These are phyloP conservation scores for Heliconius eleuchia DNA, from an alignment of 1,140 invertebrate genomes.

Conservation along the genomic window DNA sequence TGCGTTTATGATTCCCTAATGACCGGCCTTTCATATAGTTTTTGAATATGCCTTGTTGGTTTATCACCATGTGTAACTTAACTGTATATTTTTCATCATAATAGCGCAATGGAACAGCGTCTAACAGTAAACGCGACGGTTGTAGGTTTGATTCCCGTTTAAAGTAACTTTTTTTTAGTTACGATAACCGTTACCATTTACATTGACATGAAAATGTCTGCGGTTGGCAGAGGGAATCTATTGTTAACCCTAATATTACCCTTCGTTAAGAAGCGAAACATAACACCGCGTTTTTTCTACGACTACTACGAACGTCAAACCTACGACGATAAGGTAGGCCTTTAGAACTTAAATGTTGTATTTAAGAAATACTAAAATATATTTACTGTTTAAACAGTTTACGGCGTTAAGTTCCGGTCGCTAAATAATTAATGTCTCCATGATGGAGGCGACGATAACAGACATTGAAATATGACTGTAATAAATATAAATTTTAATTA, in stretches of 20 bases:
- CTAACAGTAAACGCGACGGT: not conserved
- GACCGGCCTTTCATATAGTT: slow-evolving; percentile 30
- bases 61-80: not conserved
- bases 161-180: too few relatives aligned
- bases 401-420: not conserved
- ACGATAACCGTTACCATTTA: too few relatives aligned
- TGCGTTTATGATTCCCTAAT: slow-evolving; percentile 42
- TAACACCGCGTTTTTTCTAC: not conserved
- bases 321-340: too few relatives aligned
- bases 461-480: not conserved
- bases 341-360: not conserved
- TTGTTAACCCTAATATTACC: too few relatives aligned
- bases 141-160: not conserved
- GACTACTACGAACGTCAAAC: too few relatives aligned
- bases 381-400: not conserved
- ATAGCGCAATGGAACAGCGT: not conserved
- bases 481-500: not conserved
- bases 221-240: too few relatives aligned
- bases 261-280: not conserved
- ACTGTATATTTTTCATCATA: not conserved
- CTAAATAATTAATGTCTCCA: not conserved
- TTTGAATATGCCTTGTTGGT: slow-evolving; percentile 22
- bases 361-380: not conserved
- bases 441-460: not conserved
- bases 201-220: too few relatives aligned